Evolutionary conservation across 2,797 vertebrate genomes (phyloP), one percentile per base, ranked within the genome.

Genomic region (Rhodeus uyekii): DNA sequence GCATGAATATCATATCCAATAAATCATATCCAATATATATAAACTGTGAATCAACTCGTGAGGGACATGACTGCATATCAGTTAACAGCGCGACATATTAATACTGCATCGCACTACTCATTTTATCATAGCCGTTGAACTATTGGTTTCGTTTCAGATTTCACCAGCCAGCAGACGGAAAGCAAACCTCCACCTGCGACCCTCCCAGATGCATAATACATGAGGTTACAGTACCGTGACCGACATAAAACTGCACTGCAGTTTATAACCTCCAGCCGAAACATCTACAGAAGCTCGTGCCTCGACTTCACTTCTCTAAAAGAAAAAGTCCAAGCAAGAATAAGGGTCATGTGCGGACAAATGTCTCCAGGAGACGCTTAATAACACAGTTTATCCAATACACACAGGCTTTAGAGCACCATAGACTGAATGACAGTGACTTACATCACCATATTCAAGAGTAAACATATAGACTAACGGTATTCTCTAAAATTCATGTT

Each of bases 171-270:
- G 55, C 76, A 69, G 76, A 46, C 84, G 83, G 87, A 88, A 88
- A 88, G 78, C 39, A 72, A 84, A 84, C 79, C 72, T 79, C 71
- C 79, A 87, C 84, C 84, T 76, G 79, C 80, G 81, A 81, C 86
- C 75, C 84, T 82, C 72, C 24, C 19, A 19, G 44, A 84, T 88
- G 83, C 68, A 87, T 87, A 85, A 86, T 87, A 80, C 78, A 89
- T 87, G 83, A 86, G 78, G 75, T 78, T 80, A 82, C 69, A 34
- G 69, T 71, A 71, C 53, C 36, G 80, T 77, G 76, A 85, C 32
- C 74, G 85, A 80, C 79, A 61, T 78, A 63, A 39, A 73, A 72
- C 48, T 78, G 60, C 36, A 34, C 32, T 73, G 39, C 39, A 50
- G 80, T 60, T 82, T 68, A 76, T 55, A 46, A 76, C 34, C 67